A percentile compares a stretch with the other conserved stretches of the same genome.
Conservation (phyloP, 2,888 invertebrate species). For the Pollenia labialis region DNA sequence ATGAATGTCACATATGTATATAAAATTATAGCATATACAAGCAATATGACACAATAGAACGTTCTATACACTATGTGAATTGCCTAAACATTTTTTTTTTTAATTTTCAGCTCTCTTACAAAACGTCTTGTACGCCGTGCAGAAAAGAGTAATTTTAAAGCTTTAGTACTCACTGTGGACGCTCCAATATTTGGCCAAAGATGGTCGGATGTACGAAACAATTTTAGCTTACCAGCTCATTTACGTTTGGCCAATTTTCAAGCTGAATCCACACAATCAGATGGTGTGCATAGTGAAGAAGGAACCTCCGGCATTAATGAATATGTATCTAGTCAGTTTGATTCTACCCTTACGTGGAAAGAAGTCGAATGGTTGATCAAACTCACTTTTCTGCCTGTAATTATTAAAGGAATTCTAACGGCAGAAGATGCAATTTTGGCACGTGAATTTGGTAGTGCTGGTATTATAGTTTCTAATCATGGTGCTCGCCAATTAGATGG, state of each 20-base stretch:
- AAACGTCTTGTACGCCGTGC: slow-evolving; percentile 89
- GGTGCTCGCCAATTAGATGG: slow-evolving; percentile 91
- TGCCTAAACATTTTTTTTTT: not conserved
- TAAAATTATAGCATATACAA: too few species aligned
- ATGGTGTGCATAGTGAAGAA: slow-evolving; percentile 77
- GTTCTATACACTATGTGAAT: too few species aligned
- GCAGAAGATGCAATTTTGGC: slow-evolving; percentile 93
- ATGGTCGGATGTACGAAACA: slow-evolving; percentile 92
- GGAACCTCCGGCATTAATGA: slow-evolving; percentile 89
- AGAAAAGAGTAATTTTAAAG: slow-evolving; percentile 93
- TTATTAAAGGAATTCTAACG: slow-evolving; percentile 94
- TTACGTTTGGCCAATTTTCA: slow-evolving; percentile 93
- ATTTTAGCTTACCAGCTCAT: slow-evolving; percentile 92
- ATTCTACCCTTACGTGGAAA: slow-evolving; percentile 93
- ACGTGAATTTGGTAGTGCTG: slow-evolving; percentile 89
- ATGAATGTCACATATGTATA: too few species aligned
- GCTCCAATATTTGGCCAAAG: slow-evolving; percentile 94
- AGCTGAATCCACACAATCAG: slow-evolving; percentile 83
- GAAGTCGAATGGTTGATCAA: slow-evolving; percentile 93
- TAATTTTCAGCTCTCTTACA: slow-evolving; percentile 87
- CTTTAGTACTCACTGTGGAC: slow-evolving; percentile 94
- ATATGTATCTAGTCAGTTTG: slow-evolving; percentile 91
- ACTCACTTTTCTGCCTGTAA: slow-evolving; percentile 90
- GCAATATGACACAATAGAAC: too few species aligned
- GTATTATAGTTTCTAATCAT: slow-evolving; percentile 96